A percentile compares a stretch with the other conserved stretches of the same genome.
Evolutionary conservation across 2,888 invertebrate genomes (phyloP).

Genomic region (Agapetus fuscipes): DNA sequence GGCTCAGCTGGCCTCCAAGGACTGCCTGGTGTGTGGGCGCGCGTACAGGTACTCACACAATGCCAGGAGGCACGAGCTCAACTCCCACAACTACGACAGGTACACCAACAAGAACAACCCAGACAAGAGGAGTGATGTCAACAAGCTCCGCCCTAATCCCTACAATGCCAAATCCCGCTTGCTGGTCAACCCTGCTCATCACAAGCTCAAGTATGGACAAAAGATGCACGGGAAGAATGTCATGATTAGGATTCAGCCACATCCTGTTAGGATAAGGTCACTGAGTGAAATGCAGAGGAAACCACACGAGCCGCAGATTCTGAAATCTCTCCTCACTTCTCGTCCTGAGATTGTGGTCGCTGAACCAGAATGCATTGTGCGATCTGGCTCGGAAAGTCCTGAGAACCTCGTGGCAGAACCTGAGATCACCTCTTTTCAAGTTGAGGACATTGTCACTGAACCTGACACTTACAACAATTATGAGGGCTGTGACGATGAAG

Average conservation of each 20-base stretch:
- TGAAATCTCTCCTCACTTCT: slow-evolving; percentile 40
- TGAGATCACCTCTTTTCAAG: slow-evolving; percentile 44
- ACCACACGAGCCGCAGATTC: slow-evolving; percentile 42
- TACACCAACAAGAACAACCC: slow-evolving; percentile 40
- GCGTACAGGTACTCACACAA: slow-evolving; percentile 45
- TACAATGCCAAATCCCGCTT: slow-evolving; percentile 42
- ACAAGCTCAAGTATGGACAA: slow-evolving; percentile 20
- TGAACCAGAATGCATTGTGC: slow-evolving; percentile 41
- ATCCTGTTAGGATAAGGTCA: slow-evolving; percentile 42
- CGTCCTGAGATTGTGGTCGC: slow-evolving; percentile 41
- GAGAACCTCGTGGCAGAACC: slow-evolving; percentile 43
- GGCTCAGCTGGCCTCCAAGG: slow-evolving; percentile 42
- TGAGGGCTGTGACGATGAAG: slow-evolving; percentile 24
- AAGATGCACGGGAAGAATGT: slow-evolving; percentile 26
- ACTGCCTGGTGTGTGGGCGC: slow-evolving; percentile 42
- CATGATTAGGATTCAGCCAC: slow-evolving; percentile 36
- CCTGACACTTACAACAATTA: slow-evolving; percentile 30
- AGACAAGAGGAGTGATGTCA: slow-evolving; percentile 26
- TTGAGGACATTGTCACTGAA: slow-evolving; percentile 41
- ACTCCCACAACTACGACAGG: slow-evolving; percentile 40
- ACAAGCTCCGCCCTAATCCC: slow-evolving; percentile 37
- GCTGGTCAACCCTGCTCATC: slow-evolving; percentile 42
- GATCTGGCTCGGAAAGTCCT: slow-evolving; percentile 43
- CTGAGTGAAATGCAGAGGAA: slow-evolving; percentile 44
- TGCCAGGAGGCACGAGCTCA: slow-evolving; percentile 41